These are phyloP conservation scores for Oikopleura vanhoeffeni DNA, from an alignment of 23 tunicate genomes.

Conservation along the genomic window DNA sequence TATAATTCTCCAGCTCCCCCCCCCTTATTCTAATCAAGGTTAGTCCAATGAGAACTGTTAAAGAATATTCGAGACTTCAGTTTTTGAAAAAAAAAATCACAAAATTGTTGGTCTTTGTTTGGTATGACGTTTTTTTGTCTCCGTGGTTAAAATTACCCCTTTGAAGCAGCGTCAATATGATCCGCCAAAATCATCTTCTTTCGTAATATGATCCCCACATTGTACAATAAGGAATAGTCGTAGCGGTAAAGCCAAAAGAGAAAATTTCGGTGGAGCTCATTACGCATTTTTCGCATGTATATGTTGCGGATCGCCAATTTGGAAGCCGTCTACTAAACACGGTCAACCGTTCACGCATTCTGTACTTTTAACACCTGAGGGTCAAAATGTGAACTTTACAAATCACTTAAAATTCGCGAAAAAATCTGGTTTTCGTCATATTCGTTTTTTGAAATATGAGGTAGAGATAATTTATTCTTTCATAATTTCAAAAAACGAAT, in stretches of 20 bases:
- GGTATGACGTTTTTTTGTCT: too few species aligned
- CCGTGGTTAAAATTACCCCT: too few species aligned
- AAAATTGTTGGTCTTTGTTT: too few species aligned
- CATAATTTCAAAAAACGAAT: too few species aligned
- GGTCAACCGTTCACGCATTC: constrained; percentile 78
- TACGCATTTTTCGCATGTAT: constrained; percentile 37
- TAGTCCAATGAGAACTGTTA: too few species aligned
- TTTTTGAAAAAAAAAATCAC: too few species aligned
- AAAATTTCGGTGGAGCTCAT: constrained; percentile 69
- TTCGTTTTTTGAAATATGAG: too few species aligned
- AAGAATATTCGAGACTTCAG: too few species aligned
- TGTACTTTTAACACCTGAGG: constrained; percentile 40
- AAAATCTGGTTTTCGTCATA: neutral
- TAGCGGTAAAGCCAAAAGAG: constrained; percentile 24
- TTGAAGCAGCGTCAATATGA: constrained; percentile 30
- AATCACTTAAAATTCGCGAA: neutral
- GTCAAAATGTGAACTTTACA: neutral
- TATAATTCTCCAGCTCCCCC: too few species aligned
- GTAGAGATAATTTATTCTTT: too few species aligned
- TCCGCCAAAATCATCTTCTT: constrained; percentile 32
- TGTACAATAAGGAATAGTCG: constrained; percentile 44
- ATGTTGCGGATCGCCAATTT: constrained; percentile 11
- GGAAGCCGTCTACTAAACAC: constrained; percentile 76
- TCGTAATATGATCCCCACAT: constrained; percentile 58
- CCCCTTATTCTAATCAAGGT: too few species aligned